A percentile compares a stretch with the other conserved stretches of the same genome.
These are phyloP conservation scores for Pomatorhinus ruficollis DNA, from an alignment of 2,113 vertebrate genomes.

Conservation along the genomic window DNA sequence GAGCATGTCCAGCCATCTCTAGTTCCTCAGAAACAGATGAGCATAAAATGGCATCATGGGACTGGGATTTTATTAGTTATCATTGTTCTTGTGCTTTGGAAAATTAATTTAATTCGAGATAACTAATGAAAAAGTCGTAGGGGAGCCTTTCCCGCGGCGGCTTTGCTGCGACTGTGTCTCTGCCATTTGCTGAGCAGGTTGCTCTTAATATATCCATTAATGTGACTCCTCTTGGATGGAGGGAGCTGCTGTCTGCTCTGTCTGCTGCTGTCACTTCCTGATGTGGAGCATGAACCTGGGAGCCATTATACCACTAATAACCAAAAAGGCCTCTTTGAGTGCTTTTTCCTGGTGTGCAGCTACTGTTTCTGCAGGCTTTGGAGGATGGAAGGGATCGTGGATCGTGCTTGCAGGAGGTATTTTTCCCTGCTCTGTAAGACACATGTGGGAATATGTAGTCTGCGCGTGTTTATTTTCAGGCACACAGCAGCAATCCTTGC, in stretches of 20 bases:
- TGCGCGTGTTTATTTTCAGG: not conserved
- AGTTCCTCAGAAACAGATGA: not conserved
- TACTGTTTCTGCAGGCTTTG: not conserved
- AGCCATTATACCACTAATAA: not conserved
- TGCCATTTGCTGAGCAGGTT: not conserved
- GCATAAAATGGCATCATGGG: not conserved
- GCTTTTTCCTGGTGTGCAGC: not conserved
- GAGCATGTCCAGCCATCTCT: not conserved
- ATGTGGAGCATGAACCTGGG: not conserved
- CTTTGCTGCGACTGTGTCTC: not conserved
- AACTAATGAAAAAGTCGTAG: not conserved
- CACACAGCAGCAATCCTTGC: not conserved
- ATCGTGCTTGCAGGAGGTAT: not conserved
- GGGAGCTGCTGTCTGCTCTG: not conserved
- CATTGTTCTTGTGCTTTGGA: not conserved
- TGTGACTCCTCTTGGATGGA: not conserved
- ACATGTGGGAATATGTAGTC: not conserved
- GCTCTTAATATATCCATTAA: not conserved
- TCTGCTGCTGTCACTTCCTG: not conserved
- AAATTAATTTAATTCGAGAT: constrained; percentile 29
- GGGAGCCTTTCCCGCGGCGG: not conserved
- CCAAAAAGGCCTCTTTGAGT: not conserved
- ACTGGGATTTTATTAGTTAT: constrained; percentile 12
- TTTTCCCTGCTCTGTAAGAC: not conserved
- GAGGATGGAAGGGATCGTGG: not conserved